Evolutionary conservation across 53 echinoderm and acorn worm genomes (phyloP), one percentile per base, ranked within the genome.

Genomic region (Echinometra lucunter): DNA sequence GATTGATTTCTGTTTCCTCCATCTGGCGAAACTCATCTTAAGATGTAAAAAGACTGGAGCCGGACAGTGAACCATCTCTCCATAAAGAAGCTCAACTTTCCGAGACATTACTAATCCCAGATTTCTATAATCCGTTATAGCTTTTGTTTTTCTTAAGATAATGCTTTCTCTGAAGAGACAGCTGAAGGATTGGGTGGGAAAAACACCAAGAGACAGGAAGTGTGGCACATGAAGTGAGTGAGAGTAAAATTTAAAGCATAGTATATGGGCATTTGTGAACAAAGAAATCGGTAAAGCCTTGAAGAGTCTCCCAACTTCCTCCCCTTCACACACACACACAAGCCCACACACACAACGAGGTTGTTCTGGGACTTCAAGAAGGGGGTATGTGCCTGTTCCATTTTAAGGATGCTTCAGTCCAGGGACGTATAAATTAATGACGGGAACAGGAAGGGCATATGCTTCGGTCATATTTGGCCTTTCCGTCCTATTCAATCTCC

Each of bases 71-170:
- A 81, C 81, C 44, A 44, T 27, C 23, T 23, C 25, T 63, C 27
- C 63, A 63, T 63, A 74, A 37, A 74, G 37, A 42, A 44, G 44
- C 81, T 81, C 12, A 44, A 81, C 81, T 81, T 74, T 81, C 23
- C 44, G 81, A 19, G 81, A 81, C 81, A 44, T 44, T 40, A 81
- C 18, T 81, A 81, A 38, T 38, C 0, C 81, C 38, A 19, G 81
- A 42, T 81, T 81, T 81, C 2, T 21, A 49, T 89, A 89, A 89
- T 89, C 60, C n/a, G 34, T 89, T 49, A 25, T 44, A 44, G 81
- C 44, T 38, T 19, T 81, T 81, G n/a, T 12, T 42, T 42, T 81
- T 5, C 17, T n/a, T 5, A 91, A 42, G 6, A 91, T 8, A 15
- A 44, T 17, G n/a, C 28, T 81, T 42, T 38, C 21, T 19, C 7